Evolutionary conservation across 2,888 invertebrate species (phyloP).

Genomic region (Flabesymbios commensalis): DNA sequence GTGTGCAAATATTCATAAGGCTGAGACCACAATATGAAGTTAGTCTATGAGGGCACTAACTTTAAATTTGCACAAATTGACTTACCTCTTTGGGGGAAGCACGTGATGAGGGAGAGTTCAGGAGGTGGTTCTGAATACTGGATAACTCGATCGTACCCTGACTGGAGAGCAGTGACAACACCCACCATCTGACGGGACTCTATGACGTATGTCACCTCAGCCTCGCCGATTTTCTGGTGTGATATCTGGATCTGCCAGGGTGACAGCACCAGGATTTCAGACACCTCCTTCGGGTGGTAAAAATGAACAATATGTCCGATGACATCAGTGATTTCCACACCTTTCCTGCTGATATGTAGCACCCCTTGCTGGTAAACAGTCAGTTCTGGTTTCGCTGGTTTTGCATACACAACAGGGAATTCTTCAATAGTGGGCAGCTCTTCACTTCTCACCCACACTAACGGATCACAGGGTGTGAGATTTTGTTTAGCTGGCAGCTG

Average conservation of each 20-base stretch:
- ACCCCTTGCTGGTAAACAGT: background rate
- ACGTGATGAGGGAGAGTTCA: too few relatives aligned
- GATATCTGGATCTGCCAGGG: slow-evolving; percentile 42
- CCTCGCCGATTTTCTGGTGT: slow-evolving; percentile 38
- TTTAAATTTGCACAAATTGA: too few relatives aligned
- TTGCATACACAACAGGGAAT: slow-evolving; percentile 37
- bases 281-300: slow-evolving; percentile 38
- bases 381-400: background rate
- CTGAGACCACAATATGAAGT: too few relatives aligned
- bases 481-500: slow-evolving; percentile 30
- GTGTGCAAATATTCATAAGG: too few relatives aligned
- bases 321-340: slow-evolving; percentile 19
- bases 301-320: slow-evolving; percentile 35
- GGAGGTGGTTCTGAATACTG: too few relatives aligned
- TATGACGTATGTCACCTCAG: slow-evolving; percentile 38
- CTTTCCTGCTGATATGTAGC: slow-evolving; percentile 9
- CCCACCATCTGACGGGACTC: too few relatives aligned
- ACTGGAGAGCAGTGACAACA: too few relatives aligned
- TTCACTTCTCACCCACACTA: slow-evolving; percentile 35
- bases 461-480: slow-evolving; percentile 30
- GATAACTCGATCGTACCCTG: too few relatives aligned
- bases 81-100: too few relatives aligned
- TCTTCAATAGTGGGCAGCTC: slow-evolving; percentile 41
- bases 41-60: too few relatives aligned
- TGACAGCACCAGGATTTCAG: slow-evolving; percentile 38